Evolutionary conservation across 1,140 invertebrate genomes (phyloP).

Genomic region (Conus ventricosus): DNA sequence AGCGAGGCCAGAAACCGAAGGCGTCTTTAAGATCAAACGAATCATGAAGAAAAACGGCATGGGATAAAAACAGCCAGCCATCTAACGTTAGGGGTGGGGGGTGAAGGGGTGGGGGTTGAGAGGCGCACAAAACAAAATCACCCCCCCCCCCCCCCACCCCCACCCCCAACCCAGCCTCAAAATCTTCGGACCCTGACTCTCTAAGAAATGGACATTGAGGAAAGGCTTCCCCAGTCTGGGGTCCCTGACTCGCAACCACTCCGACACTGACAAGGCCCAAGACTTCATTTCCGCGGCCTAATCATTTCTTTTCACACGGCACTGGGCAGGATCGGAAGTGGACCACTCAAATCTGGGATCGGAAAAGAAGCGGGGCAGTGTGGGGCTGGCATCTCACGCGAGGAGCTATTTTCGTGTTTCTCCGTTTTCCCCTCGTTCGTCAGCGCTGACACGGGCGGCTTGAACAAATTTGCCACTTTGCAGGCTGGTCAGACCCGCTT

Average conservation of each 20-base stretch:
- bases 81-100: too few relatives aligned
- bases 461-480: conserved; percentile 31
- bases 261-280: conserved; percentile 6
- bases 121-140: background rate
- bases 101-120: too few relatives aligned
- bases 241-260: background rate
- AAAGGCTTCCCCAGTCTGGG: background rate
- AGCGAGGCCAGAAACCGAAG: too few relatives aligned
- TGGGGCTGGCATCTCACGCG: background rate
- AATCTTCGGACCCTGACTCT: background rate
- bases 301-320: conserved; percentile 31
- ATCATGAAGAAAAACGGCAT: too few relatives aligned
- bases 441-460: background rate
- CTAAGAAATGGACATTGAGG: background rate
- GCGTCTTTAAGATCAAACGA: too few relatives aligned
- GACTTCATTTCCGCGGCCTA: conserved; percentile 26
- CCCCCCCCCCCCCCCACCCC: background rate
- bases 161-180: background rate
- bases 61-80: too few relatives aligned
- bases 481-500: background rate
- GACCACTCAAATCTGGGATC: conserved; percentile 23
- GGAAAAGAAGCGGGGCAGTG: background rate
- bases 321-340: conserved; percentile 22
- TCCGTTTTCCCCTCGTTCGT: background rate
- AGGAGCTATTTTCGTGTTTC: conserved; percentile 19